Base-by-base conservation (phyloP, 2,113 vertebrate genomes). In the Thermophis baileyi region DNA sequence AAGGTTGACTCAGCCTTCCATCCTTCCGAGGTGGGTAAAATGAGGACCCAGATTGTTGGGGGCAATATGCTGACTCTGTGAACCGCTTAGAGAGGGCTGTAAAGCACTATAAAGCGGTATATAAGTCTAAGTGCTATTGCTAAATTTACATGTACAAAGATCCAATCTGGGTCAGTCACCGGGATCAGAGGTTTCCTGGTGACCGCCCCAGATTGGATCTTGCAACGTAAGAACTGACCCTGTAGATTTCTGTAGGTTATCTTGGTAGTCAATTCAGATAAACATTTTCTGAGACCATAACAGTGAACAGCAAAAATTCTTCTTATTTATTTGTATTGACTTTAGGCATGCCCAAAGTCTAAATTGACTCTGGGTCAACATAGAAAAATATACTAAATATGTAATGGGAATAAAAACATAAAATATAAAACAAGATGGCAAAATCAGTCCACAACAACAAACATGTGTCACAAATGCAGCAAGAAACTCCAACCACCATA, bases 221-320 rank as follows among this genome's bases (percentile, higher is more conserved):
- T 63, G 57, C 27, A 63, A 63, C 27, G 0, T 63, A 63, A 30
- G 9, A 30, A 0, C 53, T 3, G 35, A 8, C 74, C 10, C 49
- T 24, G 6, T 54, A 30, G n/a, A 30, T 27, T 85, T 81, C 51
- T 30, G 2, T 27, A 20, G 27, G 49, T 54, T 47, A 85, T 2
- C 49, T 53, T 27, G 7, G 0, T 0, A 0, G 11, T 18, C n/a
- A 74, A 40, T 18, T 20, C 27, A 63, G n/a, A 12, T 30, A n/a
- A 63, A 4, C 57, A 60, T 60, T 60, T 25, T 49, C 10, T 60
- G 50, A 24, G 18, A 24, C 51, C 87, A 88, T 9, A n/a, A 40
- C 20, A 40, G 14, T 35, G 3, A 24, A 50, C 86, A n/a, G 10
- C 30, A 30, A 35, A 12, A 20, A 4, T 9, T 18, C 7, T 51